A percentile compares a stretch with the other conserved stretches of the same genome.
Evolutionary conservation across 2,888 invertebrate species (phyloP).

Genomic region (Oasisia sp.): DNA sequence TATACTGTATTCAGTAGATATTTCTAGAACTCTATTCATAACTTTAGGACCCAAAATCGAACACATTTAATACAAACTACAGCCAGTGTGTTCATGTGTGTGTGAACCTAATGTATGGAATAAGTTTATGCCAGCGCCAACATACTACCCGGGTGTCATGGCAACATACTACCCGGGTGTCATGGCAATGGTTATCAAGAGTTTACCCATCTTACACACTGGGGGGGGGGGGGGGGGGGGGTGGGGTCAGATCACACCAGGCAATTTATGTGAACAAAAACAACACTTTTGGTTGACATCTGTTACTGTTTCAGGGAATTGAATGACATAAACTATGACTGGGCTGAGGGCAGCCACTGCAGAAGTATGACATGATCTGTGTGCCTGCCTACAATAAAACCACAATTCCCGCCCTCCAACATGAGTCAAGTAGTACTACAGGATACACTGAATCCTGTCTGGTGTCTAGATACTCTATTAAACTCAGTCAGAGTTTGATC

Average conservation of each 20-base stretch:
- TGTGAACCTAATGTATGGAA: not conserved
- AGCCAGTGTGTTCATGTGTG: not conserved
- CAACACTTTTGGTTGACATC: not conserved
- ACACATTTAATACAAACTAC: not conserved
- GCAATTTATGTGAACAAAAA: not conserved
- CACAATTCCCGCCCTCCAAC: not conserved
- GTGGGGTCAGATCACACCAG: not conserved
- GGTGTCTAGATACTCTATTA: not conserved
- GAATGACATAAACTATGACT: not conserved
- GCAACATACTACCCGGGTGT: not conserved
- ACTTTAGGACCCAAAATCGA: not conserved
- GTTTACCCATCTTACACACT: not conserved
- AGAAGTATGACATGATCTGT: not conserved
- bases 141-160: not conserved
- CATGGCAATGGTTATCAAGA: not conserved
- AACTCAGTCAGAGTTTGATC: not conserved
- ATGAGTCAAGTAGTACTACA: not conserved
- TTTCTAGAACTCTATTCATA: not conserved
- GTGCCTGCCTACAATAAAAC: not conserved
- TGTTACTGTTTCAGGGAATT: not conserved
- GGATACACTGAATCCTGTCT: constrained; percentile 8
- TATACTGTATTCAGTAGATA: not conserved
- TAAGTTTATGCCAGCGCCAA: not conserved
- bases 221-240: no score
- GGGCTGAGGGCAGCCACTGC: not conserved